Evolutionary conservation across 2,113 vertebrate genomes (phyloP).

Genomic region (Stigmatopora nigra): DNA sequence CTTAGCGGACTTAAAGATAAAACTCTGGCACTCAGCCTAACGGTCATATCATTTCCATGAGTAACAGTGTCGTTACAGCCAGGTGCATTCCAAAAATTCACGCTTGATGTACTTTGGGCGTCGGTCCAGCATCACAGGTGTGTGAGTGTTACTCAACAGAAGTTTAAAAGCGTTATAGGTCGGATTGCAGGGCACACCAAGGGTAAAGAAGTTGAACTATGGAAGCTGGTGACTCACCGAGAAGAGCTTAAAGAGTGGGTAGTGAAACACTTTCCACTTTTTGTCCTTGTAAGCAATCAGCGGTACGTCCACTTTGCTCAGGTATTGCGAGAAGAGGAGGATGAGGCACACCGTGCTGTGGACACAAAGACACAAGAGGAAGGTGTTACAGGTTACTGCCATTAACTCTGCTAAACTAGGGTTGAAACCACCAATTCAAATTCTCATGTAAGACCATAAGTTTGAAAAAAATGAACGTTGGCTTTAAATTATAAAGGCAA

Average conservation of each 20-base stretch:
- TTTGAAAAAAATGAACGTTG: background rate
- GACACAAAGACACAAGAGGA: conserved; percentile 16
- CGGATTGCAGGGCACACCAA: no score
- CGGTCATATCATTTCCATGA: background rate
- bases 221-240: conserved; percentile 60
- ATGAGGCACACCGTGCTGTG: conserved; percentile 71
- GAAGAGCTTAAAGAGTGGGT: conserved; percentile 74
- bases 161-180: background rate
- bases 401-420: background rate
- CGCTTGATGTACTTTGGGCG: background rate
- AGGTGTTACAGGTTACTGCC: background rate
- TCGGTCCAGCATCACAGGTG: conserved; percentile 2
- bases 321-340: conserved; percentile 73
- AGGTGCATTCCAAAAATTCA: background rate
- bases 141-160: background rate
- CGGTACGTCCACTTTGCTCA: conserved; percentile 69
- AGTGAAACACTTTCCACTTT: conserved; percentile 71
- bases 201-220: background rate
- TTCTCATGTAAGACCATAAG: background rate
- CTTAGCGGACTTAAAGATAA: background rate
- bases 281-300: conserved; percentile 69
- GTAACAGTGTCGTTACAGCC: no score
- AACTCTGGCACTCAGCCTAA: background rate
- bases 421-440: background rate
- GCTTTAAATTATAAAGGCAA: no score